Evolutionary conservation across 2,888 invertebrate species (phyloP).

Genomic region (Melipona beecheii): DNA sequence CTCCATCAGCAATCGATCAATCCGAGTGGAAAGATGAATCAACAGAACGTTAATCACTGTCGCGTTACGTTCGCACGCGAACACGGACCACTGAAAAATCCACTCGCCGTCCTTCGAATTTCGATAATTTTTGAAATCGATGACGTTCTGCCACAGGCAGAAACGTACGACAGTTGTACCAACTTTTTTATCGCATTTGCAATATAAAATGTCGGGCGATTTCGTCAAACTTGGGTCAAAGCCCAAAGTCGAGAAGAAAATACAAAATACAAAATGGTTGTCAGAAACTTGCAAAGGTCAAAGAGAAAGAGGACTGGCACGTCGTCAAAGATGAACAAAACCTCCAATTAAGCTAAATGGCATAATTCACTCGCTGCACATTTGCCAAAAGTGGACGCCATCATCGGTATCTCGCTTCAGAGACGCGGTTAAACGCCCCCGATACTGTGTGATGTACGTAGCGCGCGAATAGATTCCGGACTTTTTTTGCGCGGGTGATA

Average conservation of each 20-base stretch:
- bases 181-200: no score
- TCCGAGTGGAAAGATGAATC: neutral
- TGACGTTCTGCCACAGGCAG: neutral
- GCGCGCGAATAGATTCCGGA: neutral
- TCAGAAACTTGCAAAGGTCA: neutral
- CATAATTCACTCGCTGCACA: neutral
- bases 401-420: neutral
- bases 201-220: no score
- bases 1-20: neutral
- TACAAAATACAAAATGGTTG: no score
- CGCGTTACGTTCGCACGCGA: neutral
- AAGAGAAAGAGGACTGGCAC: neutral
- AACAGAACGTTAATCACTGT: neutral
- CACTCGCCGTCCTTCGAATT: neutral
- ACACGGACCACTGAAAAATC: neutral
- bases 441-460: neutral
- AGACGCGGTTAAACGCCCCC: neutral
- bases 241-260: no score
- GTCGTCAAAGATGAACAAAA: neutral
- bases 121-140: neutral
- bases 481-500: neutral
- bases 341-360: neutral
- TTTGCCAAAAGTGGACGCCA: neutral
- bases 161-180: neutral
- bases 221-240: no score